Base-by-base conservation (phyloP, 2,888 invertebrate genomes). In the Gastracanthus pulcherrimus region DNA sequence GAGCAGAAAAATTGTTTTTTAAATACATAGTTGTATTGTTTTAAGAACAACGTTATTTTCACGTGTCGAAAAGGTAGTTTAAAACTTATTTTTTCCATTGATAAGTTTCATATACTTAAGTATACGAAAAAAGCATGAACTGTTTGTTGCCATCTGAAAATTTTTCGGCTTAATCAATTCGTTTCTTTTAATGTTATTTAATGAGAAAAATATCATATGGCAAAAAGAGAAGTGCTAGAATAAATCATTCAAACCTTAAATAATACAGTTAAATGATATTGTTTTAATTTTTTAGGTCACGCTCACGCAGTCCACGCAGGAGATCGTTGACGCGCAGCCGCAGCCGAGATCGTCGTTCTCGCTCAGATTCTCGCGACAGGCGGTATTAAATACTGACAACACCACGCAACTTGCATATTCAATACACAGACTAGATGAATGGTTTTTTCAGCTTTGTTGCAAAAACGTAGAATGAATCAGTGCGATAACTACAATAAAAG, bases 321-420 rank as follows among this genome's bases (percentile, higher is more conserved):
- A 90, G 90, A 86, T 91, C 91, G 19, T 81, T 89, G 82, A 89
- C 90, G 55, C 89, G 91, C 74, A 91, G 91, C 85, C 90, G 91
- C 84, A 91, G 91, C 89, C 89, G 91, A 85, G 90, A 91, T 84
- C 90, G 90, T 84, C 91, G 91, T 84, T 91, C 91, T 67, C 90
- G 91, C 84, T 91, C 91, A 82, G 90, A 91, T 78, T 91, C 91
- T 77, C 91, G 91, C 78, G 91, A 91, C 85, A 91, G 91, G 89
- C 90, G 91, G 88, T 91, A 91, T 80, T 88, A 83, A 87, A 81
- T 51, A 16, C n/a, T 13, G 31, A 62, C 5, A 41, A 34, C 45
- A 45, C 16, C 72, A 74, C 9, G 62, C 9, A 19, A 71, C 13
- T 45, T 31, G 13, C 9, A n/a, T 45, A 45, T 60, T 60, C 31